phyloP scores from a whole-genome alignment of 2,888 invertebrate species.

The Polydrusus pterygomalis region DNA sequence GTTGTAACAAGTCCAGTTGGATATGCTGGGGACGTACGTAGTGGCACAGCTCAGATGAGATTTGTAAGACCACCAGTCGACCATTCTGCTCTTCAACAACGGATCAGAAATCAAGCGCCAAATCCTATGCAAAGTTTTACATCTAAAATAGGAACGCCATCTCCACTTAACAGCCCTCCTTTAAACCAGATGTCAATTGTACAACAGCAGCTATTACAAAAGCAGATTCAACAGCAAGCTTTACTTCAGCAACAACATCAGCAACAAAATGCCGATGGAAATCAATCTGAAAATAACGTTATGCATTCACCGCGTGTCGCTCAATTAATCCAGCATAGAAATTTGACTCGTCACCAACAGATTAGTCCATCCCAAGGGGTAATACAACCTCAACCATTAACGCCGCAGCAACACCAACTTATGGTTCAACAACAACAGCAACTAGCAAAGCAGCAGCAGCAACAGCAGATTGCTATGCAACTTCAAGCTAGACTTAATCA shows the following conservation, averaged over 20 bases:
- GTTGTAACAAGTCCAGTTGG: slow-evolving; percentile 75
- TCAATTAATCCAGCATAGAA: slow-evolving; percentile 68
- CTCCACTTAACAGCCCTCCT: slow-evolving; percentile 70
- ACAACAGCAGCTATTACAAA: slow-evolving; percentile 68
- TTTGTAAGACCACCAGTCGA: slow-evolving; percentile 66
- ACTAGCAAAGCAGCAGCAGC: slow-evolving; percentile 65
- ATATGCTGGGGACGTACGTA: slow-evolving; percentile 63
- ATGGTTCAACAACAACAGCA: slow-evolving; percentile 68
- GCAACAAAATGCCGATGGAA: slow-evolving; percentile 64
- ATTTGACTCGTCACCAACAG: slow-evolving; percentile 69
- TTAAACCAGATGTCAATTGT: slow-evolving; percentile 66
- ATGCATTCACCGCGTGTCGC: slow-evolving; percentile 69
- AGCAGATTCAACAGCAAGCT: slow-evolving; percentile 73
- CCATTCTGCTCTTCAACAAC: slow-evolving; percentile 63
- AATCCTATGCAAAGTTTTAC: slow-evolving; percentile 67
- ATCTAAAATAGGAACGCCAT: slow-evolving; percentile 69
- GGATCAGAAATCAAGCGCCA: slow-evolving; percentile 64
- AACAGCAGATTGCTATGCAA: slow-evolving; percentile 67
- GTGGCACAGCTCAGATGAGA: slow-evolving; percentile 63
- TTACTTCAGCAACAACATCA: slow-evolving; percentile 63
- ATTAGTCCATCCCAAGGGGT: slow-evolving; percentile 71
- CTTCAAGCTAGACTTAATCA: slow-evolving; percentile 70
- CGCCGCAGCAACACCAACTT: slow-evolving; percentile 69
- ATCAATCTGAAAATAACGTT: slow-evolving; percentile 71
- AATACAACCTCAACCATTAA: slow-evolving; percentile 63